Base-by-base conservation (phyloP, 2,797 vertebrate genomes). In the Columba guinea region DNA sequence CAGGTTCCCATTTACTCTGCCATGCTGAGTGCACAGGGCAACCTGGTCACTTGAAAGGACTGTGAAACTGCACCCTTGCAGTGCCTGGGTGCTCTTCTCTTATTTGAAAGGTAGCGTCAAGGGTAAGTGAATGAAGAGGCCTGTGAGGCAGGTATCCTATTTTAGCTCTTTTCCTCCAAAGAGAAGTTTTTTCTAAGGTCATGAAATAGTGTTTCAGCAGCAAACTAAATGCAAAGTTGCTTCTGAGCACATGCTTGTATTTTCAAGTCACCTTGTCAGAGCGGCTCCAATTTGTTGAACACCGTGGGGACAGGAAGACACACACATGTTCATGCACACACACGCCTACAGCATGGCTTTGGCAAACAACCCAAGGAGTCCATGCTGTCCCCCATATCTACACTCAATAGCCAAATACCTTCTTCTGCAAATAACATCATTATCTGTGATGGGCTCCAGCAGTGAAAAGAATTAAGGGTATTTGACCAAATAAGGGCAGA, bases 401-500 rank as follows among this genome's bases (percentile, higher is more conserved):
- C 35, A 5, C 30, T 49, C 48, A 35, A n/a, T 7, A 64, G 62
- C 32, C 58, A 35, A 64, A 62, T 9, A 39, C 41, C 15, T 55
- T 37, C 17, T 67, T 32, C 84, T 86, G 53, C 69, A 63, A 78
- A 39, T 52, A 35, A 58, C 5, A 0, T n/a, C 58, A 16, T 77
- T 49, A 26, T 30, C 49, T 77, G 21, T 11, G 18, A 15, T 46
- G 41, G 19, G 32, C 35, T 88, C 55, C 76, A 83, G 87, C 37
- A 75, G 11, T 30, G 73, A 70, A 81, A 58, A 85, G 44, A 75
- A 51, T 64, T 81, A 76, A 79, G 39, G 30, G 22, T 39, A 48
- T 94, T 91, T 87, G 48, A 84, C 67, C 73, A 91, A 83, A n/a
- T 37, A 87, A 89, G 32, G 71, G 44, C 74, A 81, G 71, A 91